Conservation (phyloP, 2,113 vertebrate genomes). For the Hipposideros armiger region DNA sequence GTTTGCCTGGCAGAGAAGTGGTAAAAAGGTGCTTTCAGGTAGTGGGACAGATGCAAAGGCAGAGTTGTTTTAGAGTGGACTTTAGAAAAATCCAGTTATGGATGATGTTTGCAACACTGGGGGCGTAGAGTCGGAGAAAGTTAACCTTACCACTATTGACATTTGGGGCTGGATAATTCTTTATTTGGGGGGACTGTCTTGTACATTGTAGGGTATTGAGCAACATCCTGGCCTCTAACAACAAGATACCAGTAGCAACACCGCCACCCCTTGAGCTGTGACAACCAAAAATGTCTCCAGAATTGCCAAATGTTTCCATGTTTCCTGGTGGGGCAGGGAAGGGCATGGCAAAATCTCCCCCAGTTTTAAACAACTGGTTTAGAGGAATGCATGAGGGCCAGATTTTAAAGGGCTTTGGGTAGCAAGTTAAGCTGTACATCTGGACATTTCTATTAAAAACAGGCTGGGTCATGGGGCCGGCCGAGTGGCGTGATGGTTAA, state of each 20-base stretch:
- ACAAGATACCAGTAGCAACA: not conserved
- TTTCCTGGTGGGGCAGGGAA: too few species aligned
- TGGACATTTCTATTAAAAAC: constrained; percentile 43
- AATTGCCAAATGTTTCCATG: not conserved
- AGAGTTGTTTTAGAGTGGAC: not conserved
- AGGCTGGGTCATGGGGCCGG: not conserved
- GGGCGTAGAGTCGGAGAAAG: not conserved
- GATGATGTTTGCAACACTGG: not conserved
- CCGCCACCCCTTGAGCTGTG: not conserved
- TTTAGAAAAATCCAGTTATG: not conserved
- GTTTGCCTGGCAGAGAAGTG: not conserved
- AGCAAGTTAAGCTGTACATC: not conserved
- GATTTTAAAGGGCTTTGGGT: not conserved
- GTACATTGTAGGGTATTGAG: not conserved
- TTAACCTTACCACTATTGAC: not conserved
- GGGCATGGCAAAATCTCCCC: not conserved
- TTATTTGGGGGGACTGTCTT: not conserved
- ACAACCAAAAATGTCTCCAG: not conserved
- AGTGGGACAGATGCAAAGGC: not conserved
- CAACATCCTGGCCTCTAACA: not conserved
- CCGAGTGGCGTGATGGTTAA: too few species aligned
- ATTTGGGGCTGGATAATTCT: not conserved
- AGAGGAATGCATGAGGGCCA: not conserved
- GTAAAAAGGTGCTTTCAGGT: not conserved
- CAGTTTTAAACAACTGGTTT: constrained; percentile 6